phyloP scores from a whole-genome alignment of 2,797 vertebrate species.

The Lerista edwardsae region DNA sequence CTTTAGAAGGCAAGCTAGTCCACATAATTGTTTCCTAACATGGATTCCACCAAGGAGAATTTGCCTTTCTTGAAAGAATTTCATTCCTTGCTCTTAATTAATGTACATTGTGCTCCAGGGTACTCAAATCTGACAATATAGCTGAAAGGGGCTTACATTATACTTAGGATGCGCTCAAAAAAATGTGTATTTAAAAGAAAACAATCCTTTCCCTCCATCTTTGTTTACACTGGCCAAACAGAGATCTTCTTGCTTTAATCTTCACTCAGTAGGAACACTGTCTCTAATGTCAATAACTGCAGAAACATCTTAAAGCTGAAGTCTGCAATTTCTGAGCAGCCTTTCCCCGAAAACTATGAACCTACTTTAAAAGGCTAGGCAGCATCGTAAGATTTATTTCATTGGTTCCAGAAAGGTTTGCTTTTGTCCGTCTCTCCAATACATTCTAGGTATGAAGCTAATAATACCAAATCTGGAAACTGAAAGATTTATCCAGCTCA shows the following conservation, averaged over 20 bases:
- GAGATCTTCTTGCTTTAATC: background rate
- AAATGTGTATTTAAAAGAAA: constrained; percentile 3
- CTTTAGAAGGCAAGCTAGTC: background rate
- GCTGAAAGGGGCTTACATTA: constrained; percentile 8
- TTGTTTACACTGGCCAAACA: background rate
- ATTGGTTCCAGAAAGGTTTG: background rate
- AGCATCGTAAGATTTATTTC: background rate
- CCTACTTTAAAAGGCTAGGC: background rate
- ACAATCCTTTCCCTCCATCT: background rate
- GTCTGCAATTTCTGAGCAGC: background rate
- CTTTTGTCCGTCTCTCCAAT: background rate
- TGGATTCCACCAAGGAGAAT: background rate
- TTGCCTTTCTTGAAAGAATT: no score
- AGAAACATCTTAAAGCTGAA: background rate
- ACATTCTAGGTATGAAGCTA: background rate
- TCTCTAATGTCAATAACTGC: background rate
- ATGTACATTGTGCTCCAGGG: constrained; percentile 8
- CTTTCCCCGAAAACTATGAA: background rate
- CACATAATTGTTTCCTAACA: background rate
- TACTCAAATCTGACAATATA: constrained; percentile 11
- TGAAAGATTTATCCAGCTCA: background rate
- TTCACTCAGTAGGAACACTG: background rate
- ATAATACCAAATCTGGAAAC: background rate
- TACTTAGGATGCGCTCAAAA: background rate
- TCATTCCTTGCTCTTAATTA: constrained; percentile 1